phyloP scores from a whole-genome alignment of 2,797 vertebrate species.

The Mastacembelus armatus region DNA sequence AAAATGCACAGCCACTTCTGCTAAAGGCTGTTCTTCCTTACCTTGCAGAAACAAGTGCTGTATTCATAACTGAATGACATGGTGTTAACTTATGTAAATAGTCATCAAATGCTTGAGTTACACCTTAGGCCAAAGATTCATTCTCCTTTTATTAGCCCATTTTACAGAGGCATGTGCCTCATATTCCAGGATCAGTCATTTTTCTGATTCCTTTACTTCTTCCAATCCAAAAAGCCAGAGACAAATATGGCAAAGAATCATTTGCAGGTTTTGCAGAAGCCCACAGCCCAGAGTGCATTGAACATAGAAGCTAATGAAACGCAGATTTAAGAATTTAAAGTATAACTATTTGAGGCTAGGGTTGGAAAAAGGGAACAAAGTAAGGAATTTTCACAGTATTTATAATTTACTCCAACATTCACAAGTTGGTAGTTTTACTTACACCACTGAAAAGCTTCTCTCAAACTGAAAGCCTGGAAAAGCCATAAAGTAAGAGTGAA shows the following conservation, averaged over 20 bases:
- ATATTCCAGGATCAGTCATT: constrained; percentile 40
- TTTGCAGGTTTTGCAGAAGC: constrained; percentile 33
- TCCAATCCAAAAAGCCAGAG: constrained; percentile 45
- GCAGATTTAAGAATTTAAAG: constrained; percentile 45
- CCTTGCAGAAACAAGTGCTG: constrained; percentile 6
- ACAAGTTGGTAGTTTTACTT: constrained; percentile 57
- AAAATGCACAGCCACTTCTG: constrained; percentile 14
- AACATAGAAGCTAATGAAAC: constrained; percentile 37
- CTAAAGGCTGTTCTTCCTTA: not conserved
- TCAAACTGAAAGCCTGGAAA: constrained; percentile 29
- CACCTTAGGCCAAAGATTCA: constrained; percentile 34
- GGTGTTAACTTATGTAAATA: constrained; percentile 16
- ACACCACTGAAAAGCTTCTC: constrained; percentile 40
- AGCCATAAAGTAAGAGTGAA: constrained; percentile 35
- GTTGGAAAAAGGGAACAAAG: constrained; percentile 37
- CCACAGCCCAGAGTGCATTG: constrained; percentile 42
- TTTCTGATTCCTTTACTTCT: constrained; percentile 38
- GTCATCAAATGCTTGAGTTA: constrained; percentile 19
- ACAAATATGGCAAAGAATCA: constrained; percentile 44
- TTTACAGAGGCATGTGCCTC: constrained; percentile 35
- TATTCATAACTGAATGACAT: constrained; percentile 8
- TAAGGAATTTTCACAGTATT: constrained; percentile 47
- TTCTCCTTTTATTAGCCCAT: constrained; percentile 35
- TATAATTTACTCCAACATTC: constrained; percentile 45
- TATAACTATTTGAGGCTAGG: constrained; percentile 44